Evolutionary conservation across 2,113 vertebrate species (phyloP).

Genomic region (Myotis davidii): DNA sequence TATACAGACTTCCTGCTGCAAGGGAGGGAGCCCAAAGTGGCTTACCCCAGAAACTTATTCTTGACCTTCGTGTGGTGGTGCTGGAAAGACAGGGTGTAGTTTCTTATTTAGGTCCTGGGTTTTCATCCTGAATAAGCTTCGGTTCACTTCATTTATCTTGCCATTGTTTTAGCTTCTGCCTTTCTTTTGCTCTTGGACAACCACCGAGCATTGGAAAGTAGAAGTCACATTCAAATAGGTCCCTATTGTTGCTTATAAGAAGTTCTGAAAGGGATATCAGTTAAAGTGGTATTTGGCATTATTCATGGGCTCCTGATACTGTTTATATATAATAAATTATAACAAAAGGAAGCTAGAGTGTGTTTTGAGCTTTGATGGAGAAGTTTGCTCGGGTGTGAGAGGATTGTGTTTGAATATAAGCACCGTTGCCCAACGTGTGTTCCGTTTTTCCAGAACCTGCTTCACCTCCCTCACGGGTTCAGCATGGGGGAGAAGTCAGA

Average conservation of each 20-base stretch:
- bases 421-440: background rate
- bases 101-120: background rate
- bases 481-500: constrained; percentile 82
- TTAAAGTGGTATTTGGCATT: constrained; percentile 32
- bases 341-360: background rate
- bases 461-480: background rate
- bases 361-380: background rate
- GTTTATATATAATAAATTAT: background rate
- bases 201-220: background rate
- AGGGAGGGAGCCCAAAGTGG: background rate
- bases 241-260: background rate
- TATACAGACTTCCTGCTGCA: no score
- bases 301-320: background rate
- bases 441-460: constrained; percentile 13
- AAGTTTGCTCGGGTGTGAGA: background rate
- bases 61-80: background rate
- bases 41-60: background rate
- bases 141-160: background rate
- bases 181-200: background rate
- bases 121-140: background rate
- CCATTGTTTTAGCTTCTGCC: background rate
- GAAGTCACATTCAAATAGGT: background rate
- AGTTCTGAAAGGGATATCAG: background rate
- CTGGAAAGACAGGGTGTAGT: background rate
- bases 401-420: background rate